Percentiles rank a stretch among this genome's conserved stretches.
These are phyloP conservation scores for Erynnis tages DNA, from an alignment of 2,888 invertebrate genomes.

Conservation along the genomic window DNA sequence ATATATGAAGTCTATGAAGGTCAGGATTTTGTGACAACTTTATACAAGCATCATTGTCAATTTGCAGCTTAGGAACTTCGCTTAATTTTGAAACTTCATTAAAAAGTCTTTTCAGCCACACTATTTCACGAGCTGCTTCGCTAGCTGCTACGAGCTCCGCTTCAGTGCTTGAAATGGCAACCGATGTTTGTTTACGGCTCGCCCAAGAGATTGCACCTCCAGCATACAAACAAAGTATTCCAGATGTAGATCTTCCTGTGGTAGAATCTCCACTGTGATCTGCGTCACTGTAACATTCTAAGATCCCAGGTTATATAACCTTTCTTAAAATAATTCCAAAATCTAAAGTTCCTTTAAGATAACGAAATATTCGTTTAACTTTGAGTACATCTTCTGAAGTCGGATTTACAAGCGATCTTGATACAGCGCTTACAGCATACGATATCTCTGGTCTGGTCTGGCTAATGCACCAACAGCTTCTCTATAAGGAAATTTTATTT, in stretches of 20 bases:
- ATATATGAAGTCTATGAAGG: too few relatives aligned
- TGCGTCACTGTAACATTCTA: not conserved
- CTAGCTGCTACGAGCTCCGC: not conserved
- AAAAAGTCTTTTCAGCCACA: not conserved
- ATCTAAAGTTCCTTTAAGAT: not conserved
- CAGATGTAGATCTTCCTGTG: not conserved
- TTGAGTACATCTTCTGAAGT: not conserved
- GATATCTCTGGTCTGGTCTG: not conserved
- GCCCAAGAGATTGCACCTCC: not conserved
- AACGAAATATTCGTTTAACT: not conserved
- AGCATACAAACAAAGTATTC: not conserved
- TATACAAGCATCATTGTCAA: not conserved
- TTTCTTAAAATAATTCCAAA: not conserved
- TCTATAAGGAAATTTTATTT: not conserved
- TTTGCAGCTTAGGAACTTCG: not conserved
- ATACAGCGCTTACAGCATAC: not conserved
- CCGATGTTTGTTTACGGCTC: not conserved
- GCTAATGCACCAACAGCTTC: not conserved
- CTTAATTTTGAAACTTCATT: not conserved
- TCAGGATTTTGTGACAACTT: not conserved
- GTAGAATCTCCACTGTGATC: not conserved
- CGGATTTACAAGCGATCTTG: not conserved
- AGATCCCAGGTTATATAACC: not conserved
- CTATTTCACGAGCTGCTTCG: not conserved
- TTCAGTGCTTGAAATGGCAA: not conserved